A percentile compares a stretch with the other conserved stretches of the same genome.
phyloP scores from a whole-genome alignment of 2,797 vertebrate species.

The Pelobates cultripes region DNA sequence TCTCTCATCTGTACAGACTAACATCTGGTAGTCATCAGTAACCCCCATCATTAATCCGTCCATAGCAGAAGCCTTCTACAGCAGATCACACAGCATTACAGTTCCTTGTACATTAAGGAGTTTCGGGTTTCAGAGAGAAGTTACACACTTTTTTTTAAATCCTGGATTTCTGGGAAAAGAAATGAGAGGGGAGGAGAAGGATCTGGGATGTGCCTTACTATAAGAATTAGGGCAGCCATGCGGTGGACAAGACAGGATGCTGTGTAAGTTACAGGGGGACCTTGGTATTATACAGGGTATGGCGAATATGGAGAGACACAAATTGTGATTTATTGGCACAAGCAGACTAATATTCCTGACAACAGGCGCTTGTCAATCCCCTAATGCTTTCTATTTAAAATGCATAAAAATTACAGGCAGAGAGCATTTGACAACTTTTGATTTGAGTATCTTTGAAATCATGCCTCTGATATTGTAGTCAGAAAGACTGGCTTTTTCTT shows the following conservation, averaged over 20 bases:
- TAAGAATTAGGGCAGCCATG: constrained; percentile 41
- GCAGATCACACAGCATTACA: constrained; percentile 29
- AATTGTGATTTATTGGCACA: constrained; percentile 4
- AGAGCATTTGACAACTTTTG: too few species aligned
- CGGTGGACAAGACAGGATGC: constrained; percentile 36
- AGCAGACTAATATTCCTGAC: neutral
- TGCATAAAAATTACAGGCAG: neutral
- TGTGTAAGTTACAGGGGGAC: constrained; percentile 27
- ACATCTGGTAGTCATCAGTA: constrained; percentile 45
- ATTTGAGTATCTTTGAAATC: too few species aligned
- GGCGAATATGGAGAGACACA: neutral
- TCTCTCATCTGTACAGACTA: constrained; percentile 17
- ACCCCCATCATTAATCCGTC: constrained; percentile 32
- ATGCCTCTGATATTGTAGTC: too few species aligned
- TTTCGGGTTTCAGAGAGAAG: constrained; percentile 50
- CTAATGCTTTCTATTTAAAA: neutral
- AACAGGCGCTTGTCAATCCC: neutral
- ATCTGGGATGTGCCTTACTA: constrained; percentile 16
- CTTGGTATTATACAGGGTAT: neutral
- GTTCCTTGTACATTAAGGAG: constrained; percentile 48
- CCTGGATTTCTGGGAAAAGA: constrained; percentile 46
- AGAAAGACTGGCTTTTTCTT: too few species aligned
- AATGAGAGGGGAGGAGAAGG: constrained; percentile 42
- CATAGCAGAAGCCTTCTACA: constrained; percentile 32
- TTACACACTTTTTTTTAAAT: constrained; percentile 7